Base-by-base conservation (phyloP, 2,113 vertebrate species). In the Spheniscus mendiculus region DNA sequence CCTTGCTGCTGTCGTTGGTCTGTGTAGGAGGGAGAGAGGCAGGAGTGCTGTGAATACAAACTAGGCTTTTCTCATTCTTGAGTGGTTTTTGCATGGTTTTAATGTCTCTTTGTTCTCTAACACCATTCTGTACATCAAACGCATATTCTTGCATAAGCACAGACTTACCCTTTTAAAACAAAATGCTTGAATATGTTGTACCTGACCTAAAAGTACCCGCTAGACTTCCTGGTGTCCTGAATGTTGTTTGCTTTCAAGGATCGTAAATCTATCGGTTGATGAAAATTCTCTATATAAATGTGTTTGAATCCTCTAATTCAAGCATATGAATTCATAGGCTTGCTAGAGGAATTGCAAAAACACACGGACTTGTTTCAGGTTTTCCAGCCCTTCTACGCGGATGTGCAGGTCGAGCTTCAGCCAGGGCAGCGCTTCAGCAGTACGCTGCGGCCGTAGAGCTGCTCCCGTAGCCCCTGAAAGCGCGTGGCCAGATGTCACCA, bases 381-480 rank as follows among this genome's bases (percentile, higher is more conserved):
- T 38, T 42, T 17, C 42, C 61, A 55, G 45, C 15, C 25, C 38
- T 63, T 26, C 26, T 8, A 0, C 21, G 1, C 4, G 23, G 53
- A 9, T 2, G 6, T 5, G 34, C 27, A 11, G 71, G 49, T 38
- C 2, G 9, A 55, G 78, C 63, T 12, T 16, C 22, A 2, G 32
- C 22, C 59, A 4, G 34, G 62, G 61, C 76, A 55, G 47, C 38
- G 0, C 61, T 15, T 32, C 22, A 3, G 73, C 63, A 10, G 34
- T 1, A 5, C 49, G 0, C 42, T 2, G 18, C 3, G 4, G 62
- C 53, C 12, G 1, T 1, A 0, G 38, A 52, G 40, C 34, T 29
- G 62, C 79, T 80, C 42, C 74, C 0, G 3, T 1, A 13, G 49
- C 50, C 26, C 42, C 36, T 3, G 19, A 25, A 11, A 32, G 25